Base-by-base conservation (phyloP, 1,140 invertebrate species). In the Aricia agestis region DNA sequence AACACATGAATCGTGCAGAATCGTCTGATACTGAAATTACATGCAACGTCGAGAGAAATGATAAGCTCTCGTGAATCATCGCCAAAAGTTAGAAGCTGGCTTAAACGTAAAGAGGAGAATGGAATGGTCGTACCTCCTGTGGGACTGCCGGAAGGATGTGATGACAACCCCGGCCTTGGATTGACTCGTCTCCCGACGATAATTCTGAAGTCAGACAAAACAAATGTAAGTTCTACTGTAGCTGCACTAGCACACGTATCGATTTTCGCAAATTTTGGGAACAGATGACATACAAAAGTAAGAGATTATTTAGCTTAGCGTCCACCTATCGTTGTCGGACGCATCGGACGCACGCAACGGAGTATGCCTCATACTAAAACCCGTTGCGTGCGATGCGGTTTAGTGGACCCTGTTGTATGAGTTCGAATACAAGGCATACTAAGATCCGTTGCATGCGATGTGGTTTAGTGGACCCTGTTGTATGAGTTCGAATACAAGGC, bases 131-230 rank as follows among this genome's bases (percentile, higher is more conserved):
- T 92, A 98, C 96, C 97, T 96, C 90, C 97, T 89, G 80, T 98
- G 96, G 2, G 97, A 98, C 82, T 97, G 96, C 61, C 97, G 92
- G 78, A 96, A 98, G 32, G 97, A 98, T 0, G 97, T 98, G n/a
- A 98, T 97, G 11, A 98, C 97, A 9, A 98, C 97, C 4, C 98
- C 98, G 15, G 94, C 96, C 92, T 95, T 96, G 9, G 92, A 86
- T 73, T 92, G 91, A 69, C 86, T 89, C 13, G 89, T 90, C 73
- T 92, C 92, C 2, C 92, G 83, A n/a, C 92, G 87, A 67, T 91
- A 92, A 45, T 85, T 91, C 92, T 92, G 76, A 66, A 83, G 76
- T 19, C 1, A 11, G 4, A 63, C 59, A 52, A 52, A 52, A 13
- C 4, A 67, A 67, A 72, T 36, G 9, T 25, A 2, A 36, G 6